Evolutionary conservation across 2,113 vertebrate species (phyloP), one percentile per base, ranked within the genome.

Genomic region (Pseudorectes ferrugineus): DNA sequence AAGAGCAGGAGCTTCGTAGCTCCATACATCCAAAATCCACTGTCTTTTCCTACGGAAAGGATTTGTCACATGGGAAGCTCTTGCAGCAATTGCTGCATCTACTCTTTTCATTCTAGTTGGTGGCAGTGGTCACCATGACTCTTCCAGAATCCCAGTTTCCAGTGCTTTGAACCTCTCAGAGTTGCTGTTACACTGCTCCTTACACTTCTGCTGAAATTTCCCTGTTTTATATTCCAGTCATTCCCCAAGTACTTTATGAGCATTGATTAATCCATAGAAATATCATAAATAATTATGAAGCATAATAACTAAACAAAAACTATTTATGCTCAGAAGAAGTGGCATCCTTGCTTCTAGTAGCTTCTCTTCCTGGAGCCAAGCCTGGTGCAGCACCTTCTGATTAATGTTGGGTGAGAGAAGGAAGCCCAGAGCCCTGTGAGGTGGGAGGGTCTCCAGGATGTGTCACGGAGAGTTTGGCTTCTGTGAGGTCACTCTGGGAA

Each of bases 251-350:
- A 35, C 68, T 86, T 89, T 65, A 79, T 72, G 68, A 92, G 62
- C 93, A 92, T 95, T 92, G 94, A 96, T 96, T 96, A 95, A 97
- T 85, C 94, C 78, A 83, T 83, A 85, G 62, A 95, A 97, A 93
- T 84, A 93, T 42, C 90, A 91, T 94, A 88, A 93, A 90, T 96
- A 96, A 96, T 96, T 90, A 96, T 79, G 91, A 88, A 82, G 70
- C 31, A 7, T 93, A 96, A 94, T 93, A 95, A 80, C 92, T 92
- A 95, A 96, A 95, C 87, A 93, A 93, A 96, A 92, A 63, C 62
- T 88, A 29, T 77, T 96, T 85, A 59, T 3, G 13, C 61, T 61
- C 1, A 2, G 67, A 75, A 92, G 88, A 88, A 66, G 17, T 68
- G 65, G 21, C 68, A 23, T 35, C 73, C 31, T 55, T 33, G 31